Base-by-base conservation (phyloP, 1,140 invertebrate genomes). In the Rhopalosiphum padi region DNA sequence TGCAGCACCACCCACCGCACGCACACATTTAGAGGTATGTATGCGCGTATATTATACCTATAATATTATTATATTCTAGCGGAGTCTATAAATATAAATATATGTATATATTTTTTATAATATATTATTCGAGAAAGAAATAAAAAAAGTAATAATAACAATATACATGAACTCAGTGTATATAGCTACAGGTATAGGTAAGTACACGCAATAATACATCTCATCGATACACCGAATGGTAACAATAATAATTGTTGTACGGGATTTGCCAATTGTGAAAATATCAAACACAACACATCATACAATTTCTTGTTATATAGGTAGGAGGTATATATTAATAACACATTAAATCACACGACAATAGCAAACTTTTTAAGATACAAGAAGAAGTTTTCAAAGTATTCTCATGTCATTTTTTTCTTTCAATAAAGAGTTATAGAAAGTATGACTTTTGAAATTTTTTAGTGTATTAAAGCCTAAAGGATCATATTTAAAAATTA, bases 1-100 rank as follows among this genome's bases (percentile, higher is more conserved):
- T 82, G 82, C 82, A 37, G 90, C 68, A 93, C 91, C 91, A 93
- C 91, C 82, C 91, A 93, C 91, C 46, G 48, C 77, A 92, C 77
- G 60, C 60, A 77, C 60, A 77, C 60, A 77, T 18, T n/a, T 18
- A 77, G 60, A 77, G 60, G 60, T 77, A 77, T n/a, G 25, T 60
- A 85, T 4, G 37, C 35, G 43, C 68, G 82, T n/a, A 68, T 35
- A n/a, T 35, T 88, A 87, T 48, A 46, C 86, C 25, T 88, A 88
- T 43, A 41, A 88, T 51, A 88, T 87, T 87, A 46, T 87, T 90
- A 90, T 43, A 30, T 21, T 77, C 60, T 77, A 68, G 89, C 35
- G 22, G 23, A 89, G 51, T 25, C 9, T 68, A 43, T 77, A 77
- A 77, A 77, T 77, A 77, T 51, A 51, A 51, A 51, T 77, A 77